phyloP scores from a whole-genome alignment of 2,888 invertebrate species.

The Hirtodrosophila duncani region DNA sequence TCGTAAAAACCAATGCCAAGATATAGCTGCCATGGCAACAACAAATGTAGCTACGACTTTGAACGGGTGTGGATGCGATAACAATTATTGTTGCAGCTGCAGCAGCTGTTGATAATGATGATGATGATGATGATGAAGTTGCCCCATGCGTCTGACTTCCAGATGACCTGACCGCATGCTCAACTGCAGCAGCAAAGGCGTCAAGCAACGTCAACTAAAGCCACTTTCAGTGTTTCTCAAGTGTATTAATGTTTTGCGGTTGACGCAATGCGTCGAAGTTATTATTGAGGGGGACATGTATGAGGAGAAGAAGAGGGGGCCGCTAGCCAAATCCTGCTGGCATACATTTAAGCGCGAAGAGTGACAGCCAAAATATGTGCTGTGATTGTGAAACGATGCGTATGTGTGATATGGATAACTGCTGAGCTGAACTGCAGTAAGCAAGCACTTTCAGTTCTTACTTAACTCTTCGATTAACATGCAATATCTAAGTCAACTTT shows the following conservation, averaged over 20 bases:
- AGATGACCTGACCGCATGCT: conserved; percentile 33
- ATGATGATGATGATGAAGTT: conserved; percentile 18
- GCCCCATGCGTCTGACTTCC: neutral
- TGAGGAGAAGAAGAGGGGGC: no score
- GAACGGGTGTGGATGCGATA: no score
- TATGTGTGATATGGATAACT: neutral
- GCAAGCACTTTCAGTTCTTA: no score
- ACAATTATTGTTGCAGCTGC: conserved; percentile 20
- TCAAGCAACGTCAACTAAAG: conserved; percentile 1
- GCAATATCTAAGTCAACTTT: no score
- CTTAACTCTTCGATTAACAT: no score
- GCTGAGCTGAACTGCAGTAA: neutral
- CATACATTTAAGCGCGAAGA: no score
- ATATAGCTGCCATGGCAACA: conserved; percentile 18
- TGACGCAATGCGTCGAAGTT: conserved; percentile 54
- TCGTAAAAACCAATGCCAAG: conserved; percentile 20
- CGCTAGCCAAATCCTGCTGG: no score
- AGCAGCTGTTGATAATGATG: conserved; percentile 23
- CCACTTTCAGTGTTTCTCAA: conserved; percentile 16
- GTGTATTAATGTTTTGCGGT: conserved; percentile 41
- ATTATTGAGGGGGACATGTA: conserved; percentile 7
- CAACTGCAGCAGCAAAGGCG: conserved; percentile 11
- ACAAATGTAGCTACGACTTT: no score
- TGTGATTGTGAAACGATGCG: neutral
- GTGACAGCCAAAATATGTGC: no score